A percentile compares a stretch with the other conserved stretches of the same genome.
These are phyloP conservation scores for Sitta europaea DNA, from an alignment of 2,113 vertebrate genomes.

Conservation along the genomic window DNA sequence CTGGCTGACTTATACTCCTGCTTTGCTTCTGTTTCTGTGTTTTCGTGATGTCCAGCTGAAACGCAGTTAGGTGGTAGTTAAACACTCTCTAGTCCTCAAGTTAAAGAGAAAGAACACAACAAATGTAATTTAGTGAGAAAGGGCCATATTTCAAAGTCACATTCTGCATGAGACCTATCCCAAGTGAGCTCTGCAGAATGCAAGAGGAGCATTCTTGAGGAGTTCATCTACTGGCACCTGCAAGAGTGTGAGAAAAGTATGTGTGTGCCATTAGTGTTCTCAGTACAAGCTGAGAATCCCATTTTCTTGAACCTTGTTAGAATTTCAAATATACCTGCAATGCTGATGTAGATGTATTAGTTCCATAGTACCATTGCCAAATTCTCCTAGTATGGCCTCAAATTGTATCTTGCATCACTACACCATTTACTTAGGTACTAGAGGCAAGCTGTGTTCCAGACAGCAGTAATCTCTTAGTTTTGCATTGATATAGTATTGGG, in stretches of 20 bases:
- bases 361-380: neutral
- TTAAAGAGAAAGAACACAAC: neutral
- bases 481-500: neutral
- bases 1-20: neutral
- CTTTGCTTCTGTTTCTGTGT: neutral
- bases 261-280: neutral
- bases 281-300: neutral
- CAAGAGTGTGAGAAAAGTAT: neutral
- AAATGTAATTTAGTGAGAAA: neutral
- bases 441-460: neutral
- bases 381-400: neutral
- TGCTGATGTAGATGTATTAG: neutral
- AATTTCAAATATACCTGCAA: neutral
- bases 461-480: neutral
- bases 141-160: neutral
- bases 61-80: neutral
- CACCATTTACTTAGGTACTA: neutral
- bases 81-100: neutral
- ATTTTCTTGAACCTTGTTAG: neutral
- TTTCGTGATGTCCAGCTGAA: neutral
- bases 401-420: neutral
- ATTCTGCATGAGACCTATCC: neutral
- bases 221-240: neutral
- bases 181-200: neutral
- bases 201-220: neutral